Evolutionary conservation across 2,113 vertebrate species (phyloP).

Genomic region (Daubentonia madagascariensis): DNA sequence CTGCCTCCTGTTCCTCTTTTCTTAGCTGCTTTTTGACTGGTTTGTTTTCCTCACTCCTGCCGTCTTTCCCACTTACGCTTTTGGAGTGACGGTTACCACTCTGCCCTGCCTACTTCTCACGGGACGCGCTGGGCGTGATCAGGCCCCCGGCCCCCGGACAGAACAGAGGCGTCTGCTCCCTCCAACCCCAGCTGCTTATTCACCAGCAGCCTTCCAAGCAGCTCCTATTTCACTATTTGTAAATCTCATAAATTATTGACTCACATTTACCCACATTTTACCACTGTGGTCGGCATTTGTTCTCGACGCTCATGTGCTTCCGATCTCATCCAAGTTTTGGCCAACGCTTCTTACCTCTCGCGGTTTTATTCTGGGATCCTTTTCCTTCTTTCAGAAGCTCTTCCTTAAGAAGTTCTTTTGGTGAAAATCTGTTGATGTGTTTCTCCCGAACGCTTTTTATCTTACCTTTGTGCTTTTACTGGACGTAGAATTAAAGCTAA

Average conservation of each 20-base stretch:
- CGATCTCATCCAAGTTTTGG: no score
- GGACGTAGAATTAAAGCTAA: no score
- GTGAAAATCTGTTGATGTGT: not conserved
- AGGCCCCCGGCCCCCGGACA: not conserved
- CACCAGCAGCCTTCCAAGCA: not conserved
- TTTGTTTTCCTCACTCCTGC: not conserved
- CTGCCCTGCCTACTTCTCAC: not conserved
- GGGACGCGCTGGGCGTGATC: not conserved
- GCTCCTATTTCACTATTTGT: no score
- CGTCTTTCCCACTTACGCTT: not conserved
- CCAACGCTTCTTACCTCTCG: not conserved
- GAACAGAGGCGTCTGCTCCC: not conserved
- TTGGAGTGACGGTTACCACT: not conserved
- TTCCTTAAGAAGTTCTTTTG: not conserved
- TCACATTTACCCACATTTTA: accelerated
- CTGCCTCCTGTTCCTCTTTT: not conserved
- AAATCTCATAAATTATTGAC: not conserved
- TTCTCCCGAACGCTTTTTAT: not conserved
- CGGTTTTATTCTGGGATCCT: not conserved
- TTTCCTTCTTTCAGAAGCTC: not conserved
- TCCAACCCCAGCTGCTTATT: no score
- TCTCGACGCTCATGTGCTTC: not conserved
- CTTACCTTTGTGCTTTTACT: not conserved
- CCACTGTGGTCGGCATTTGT: not conserved
- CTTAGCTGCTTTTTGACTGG: not conserved